Base-by-base conservation (phyloP, 2,113 vertebrate genomes). In the Abramis brama region DNA sequence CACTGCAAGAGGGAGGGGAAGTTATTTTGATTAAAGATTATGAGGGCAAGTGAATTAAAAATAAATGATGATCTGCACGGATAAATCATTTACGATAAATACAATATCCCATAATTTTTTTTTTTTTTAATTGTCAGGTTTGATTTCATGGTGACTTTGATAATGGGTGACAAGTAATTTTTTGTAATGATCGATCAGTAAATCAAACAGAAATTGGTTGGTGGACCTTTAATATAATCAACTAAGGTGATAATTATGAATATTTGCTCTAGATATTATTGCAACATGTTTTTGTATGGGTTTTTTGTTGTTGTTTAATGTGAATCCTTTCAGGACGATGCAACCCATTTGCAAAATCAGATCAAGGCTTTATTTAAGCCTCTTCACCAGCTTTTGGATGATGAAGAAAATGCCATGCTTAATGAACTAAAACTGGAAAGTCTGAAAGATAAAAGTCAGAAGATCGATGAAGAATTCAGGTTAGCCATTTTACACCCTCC, bases 341-440 rank as follows among this genome's bases (percentile, higher is more conserved):
- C 23, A 11, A 9, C 43, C 5, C 12, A 57, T 33, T 55, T 70
- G 47, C 59, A 27, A 39, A 64, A 39, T 33, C 82, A 52, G 19
- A 85, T 87, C 6, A 84, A 59, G n/a, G 74, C 25, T 39, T 75
- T 39, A 21, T 87, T 84, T 52, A 79, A 84, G 27, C 33, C n/a
- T 50, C 77, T 87, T 80, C 68, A 27, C 4, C 64, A 74, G 66
- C 84, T 87, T 70, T 78, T 87, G 33, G 52, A 55, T 21, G 57
- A 66, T n/a, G 82, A 85, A 64, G 70, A 85, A 47, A 21, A 5
- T 45, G 21, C 66, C 77, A 55, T 84, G 77, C 6, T 81, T 7
- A 71, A 19, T 23, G 57, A 45, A n/a, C 57, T 87, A 43, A 64
- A 39, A 17, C 27, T 47, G 36, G 11, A 73, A 57, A 52, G 8